phyloP scores from a whole-genome alignment of 2,113 vertebrate genomes.

The Callocephalon fimbriatum region DNA sequence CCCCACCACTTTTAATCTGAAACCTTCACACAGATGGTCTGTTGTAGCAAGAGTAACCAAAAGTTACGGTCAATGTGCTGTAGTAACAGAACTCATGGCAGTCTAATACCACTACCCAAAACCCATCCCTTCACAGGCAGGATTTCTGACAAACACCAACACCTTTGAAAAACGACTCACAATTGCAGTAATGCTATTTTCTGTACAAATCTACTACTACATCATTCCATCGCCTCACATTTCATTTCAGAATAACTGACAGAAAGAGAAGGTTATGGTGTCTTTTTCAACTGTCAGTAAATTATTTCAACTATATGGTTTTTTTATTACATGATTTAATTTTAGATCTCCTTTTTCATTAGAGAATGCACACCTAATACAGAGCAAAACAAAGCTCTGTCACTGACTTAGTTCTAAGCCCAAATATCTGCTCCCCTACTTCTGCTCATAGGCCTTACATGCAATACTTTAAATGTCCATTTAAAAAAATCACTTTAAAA shows the following conservation, averaged over 20 bases:
- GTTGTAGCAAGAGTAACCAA: not conserved
- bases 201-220: not conserved
- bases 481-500: not conserved
- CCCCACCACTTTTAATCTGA: not conserved
- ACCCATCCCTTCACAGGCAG: not conserved
- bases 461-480: not conserved
- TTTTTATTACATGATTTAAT: not conserved
- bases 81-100: accelerated
- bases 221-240: not conserved
- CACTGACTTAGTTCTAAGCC: not conserved
- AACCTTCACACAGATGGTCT: not conserved
- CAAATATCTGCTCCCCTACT: not conserved
- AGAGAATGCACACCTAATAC: not conserved
- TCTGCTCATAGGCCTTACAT: not conserved
- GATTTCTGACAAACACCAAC: not conserved
- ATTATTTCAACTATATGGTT: accelerated
- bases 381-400: not conserved
- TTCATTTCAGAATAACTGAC: not conserved
- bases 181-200: not conserved
- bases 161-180: not conserved
- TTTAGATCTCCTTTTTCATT: not conserved
- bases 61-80: not conserved
- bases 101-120: not conserved
- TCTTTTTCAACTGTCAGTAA: not conserved
- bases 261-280: not conserved